Conservation (phyloP, 1,140 invertebrate genomes). For the Pogonognathellus flavescens region DNA sequence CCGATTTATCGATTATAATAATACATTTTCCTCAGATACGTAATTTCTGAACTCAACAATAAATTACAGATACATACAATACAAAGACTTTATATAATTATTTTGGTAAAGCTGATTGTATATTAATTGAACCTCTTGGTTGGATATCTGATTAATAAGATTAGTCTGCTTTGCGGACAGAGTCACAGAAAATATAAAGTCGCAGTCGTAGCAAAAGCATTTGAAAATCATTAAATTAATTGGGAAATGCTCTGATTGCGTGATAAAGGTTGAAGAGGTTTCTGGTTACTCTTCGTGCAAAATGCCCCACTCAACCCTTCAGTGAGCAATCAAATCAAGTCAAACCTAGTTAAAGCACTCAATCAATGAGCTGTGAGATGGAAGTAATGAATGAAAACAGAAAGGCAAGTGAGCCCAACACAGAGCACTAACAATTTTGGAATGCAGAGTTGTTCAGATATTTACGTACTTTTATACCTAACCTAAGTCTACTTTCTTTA, state of each 20-base stretch:
- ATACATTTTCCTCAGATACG: too few relatives aligned
- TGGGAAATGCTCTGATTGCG: constrained; percentile 27
- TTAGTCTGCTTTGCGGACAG: too few relatives aligned
- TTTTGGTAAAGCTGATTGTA: too few relatives aligned
- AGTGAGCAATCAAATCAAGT: constrained; percentile 1
- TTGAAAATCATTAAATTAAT: constrained; percentile 12
- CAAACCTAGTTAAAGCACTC: constrained; percentile 6
- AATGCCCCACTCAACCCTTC: neutral
- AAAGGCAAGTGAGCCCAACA: constrained; percentile 13
- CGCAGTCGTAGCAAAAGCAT: neutral
- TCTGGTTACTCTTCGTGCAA: constrained; percentile 3
- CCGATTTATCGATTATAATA: too few relatives aligned
- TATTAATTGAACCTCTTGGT: too few relatives aligned
- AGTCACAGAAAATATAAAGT: neutral
- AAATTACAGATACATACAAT: too few relatives aligned
- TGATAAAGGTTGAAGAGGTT: constrained; percentile 34
- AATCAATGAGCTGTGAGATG: constrained; percentile 35
- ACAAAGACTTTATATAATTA: too few relatives aligned
- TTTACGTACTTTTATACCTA: too few relatives aligned
- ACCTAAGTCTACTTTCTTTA: too few relatives aligned
- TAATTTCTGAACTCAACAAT: too few relatives aligned
- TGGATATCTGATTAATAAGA: too few relatives aligned
- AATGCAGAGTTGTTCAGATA: constrained; percentile 39
- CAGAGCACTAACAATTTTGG: constrained; percentile 27
- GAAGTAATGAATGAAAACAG: constrained; percentile 54